A percentile compares a stretch with the other conserved stretches of the same genome.
phyloP scores from a whole-genome alignment of 1,140 invertebrate species.

The Zaprionus gabonicus region DNA sequence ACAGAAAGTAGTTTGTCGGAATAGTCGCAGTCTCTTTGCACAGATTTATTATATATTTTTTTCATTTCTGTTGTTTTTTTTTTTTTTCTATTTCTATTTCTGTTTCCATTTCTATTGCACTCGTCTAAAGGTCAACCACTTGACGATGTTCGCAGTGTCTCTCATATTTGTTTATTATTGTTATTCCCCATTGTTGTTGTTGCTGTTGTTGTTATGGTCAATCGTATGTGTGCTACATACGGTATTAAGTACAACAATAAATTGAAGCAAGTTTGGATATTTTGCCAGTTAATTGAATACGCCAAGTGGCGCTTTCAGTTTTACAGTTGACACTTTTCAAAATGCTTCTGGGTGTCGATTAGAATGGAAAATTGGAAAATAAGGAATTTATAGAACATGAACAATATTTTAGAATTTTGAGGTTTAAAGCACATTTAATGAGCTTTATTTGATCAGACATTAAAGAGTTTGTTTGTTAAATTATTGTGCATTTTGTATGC shows the following conservation, averaged over 20 bases:
- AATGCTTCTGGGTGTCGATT: neutral
- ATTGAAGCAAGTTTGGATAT: constrained; percentile 30
- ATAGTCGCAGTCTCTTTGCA: constrained; percentile 47
- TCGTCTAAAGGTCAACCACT: constrained; percentile 71
- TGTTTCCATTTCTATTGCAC: constrained; percentile 44
- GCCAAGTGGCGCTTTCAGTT: constrained; percentile 5
- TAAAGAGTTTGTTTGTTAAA: neutral
- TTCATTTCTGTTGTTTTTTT: constrained; percentile 3
- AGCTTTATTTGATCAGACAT: neutral
- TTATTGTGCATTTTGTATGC: neutral
- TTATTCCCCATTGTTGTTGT: neutral
- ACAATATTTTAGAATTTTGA: neutral
- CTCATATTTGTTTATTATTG: constrained; percentile 24
- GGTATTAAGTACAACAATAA: constrained; percentile 22
- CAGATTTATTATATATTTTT: constrained; percentile 53
- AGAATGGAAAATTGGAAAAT: neutral
- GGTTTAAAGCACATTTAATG: constrained; percentile 6
- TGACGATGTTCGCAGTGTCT: constrained; percentile 29
- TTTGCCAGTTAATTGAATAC: constrained; percentile 24
- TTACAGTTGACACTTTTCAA: constrained; percentile 7
- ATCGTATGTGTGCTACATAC: constrained; percentile 7
- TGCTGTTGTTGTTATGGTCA: neutral
- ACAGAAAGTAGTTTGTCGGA: constrained; percentile 9
- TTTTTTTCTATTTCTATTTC: neutral
- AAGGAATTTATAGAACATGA: no score